phyloP scores from a whole-genome alignment of 53 echinoderm and acorn worm species.

The Temnopleurus reevesii region DNA sequence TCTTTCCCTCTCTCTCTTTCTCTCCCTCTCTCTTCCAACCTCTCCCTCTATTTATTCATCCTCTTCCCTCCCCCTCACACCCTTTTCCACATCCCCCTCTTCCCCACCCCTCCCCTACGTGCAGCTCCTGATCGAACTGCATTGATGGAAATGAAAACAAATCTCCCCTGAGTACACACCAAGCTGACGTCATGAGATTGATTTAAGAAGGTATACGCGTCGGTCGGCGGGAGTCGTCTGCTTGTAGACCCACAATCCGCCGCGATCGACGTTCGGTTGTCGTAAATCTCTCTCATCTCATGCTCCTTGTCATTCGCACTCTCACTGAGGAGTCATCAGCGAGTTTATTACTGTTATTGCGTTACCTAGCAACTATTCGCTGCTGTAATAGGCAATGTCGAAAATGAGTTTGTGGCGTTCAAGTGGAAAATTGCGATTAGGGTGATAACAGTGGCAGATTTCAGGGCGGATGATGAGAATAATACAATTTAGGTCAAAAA shows the following conservation, averaged over 20 bases:
- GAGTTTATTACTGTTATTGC: conserved; percentile 29
- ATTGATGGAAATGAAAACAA: conserved; percentile 37
- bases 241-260: not conserved
- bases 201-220: not conserved
- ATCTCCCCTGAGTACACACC: conserved; percentile 22
- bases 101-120: not conserved
- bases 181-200: conserved; percentile 3
- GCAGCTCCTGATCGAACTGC: not conserved
- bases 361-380: not conserved
- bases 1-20: not conserved
- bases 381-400: not conserved
- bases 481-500: too few relatives aligned
- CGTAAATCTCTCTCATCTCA: conserved; percentile 23
- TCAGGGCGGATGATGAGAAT: too few relatives aligned
- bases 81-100: not conserved
- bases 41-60: not conserved
- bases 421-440: too few relatives aligned
- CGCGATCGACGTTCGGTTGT: not conserved
- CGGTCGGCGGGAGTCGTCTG: not conserved
- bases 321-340: not conserved
- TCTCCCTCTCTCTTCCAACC: not conserved
- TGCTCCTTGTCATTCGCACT: conserved; percentile 1
- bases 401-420: too few relatives aligned
- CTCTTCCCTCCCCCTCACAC: too few relatives aligned
- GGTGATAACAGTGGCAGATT: too few relatives aligned